Base-by-base conservation (phyloP, 2,888 invertebrate species). In the Diaperis boleti region DNA sequence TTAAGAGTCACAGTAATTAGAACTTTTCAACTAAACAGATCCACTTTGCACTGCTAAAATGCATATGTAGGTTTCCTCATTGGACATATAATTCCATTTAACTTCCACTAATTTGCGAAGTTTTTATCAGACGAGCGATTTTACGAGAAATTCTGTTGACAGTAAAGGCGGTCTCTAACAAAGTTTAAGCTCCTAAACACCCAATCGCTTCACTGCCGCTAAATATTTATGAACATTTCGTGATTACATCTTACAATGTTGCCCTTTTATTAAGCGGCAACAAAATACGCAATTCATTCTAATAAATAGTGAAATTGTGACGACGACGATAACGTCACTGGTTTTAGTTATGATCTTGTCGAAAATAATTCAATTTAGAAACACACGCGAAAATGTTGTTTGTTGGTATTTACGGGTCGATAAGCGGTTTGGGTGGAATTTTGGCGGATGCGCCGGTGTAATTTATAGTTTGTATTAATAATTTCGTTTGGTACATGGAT, bases 211-310 rank as follows among this genome's bases (percentile, higher is more conserved):
- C 55, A 22, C 10, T n/a, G 44, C 17, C 15, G 22, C 33, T 45
- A 56, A 56, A 56, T 56, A 56, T 56, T 56, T 56, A 56, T 44
- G 56, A 45, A 45, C 55, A 47, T 54, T 54, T 29, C 54, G 41
- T 54, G 55, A 55, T 55, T 55, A 55, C 15, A 55, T 55, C 55
- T 55, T 41, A 41, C 45, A 31, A 47, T 20, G 26, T 22, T 13
- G n/a, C 6, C 11, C 22, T 37, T 20, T 39, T 39, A 14, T 39
- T 11, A 39, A 14, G 29, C 37, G 18, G 7, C 45, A 52, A 54
- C 37, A 52, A 52, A 52, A 4, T 18, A 8, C 15, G 20, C 39
- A 52, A 45, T 29, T 45, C 15, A 13, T 6, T 31, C 42, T 55
- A 55, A 29, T 55, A 41, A 55, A 22, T 37, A 8, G 20, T 10